Evolutionary conservation across 1,140 invertebrate genomes (phyloP).

Genomic region (Coenobita brevimanus): DNA sequence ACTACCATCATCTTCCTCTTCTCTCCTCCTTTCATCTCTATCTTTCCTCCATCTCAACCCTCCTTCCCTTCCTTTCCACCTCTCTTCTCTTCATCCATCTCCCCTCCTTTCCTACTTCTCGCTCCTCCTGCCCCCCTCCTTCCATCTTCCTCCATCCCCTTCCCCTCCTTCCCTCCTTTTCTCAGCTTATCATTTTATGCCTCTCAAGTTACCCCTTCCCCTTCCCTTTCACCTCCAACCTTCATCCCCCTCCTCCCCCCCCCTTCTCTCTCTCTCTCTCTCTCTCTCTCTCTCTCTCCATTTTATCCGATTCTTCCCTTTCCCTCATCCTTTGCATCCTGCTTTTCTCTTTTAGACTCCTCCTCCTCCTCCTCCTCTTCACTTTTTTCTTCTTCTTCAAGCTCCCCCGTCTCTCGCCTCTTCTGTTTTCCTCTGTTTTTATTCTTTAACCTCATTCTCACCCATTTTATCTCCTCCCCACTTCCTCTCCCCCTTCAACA

Average conservation of each 20-base stretch:
- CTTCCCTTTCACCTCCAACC: not conserved
- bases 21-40: not conserved
- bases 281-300: conserved; percentile 21
- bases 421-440: too few relatives aligned
- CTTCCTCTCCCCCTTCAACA: too few relatives aligned
- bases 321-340: not conserved
- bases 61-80: not conserved
- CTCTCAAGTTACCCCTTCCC: not conserved
- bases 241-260: not conserved
- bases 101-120: not conserved
- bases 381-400: not conserved
- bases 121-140: not conserved
- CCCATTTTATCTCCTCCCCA: too few relatives aligned
- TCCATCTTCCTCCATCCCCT: not conserved
- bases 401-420: too few relatives aligned
- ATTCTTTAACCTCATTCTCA: too few relatives aligned
- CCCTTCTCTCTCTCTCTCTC: conserved; percentile 9
- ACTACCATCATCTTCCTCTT: too few relatives aligned
- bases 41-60: not conserved
- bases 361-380: not conserved
- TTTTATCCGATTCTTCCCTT: too few relatives aligned
- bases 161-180: not conserved
- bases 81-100: conserved; percentile 1
- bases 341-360: not conserved
- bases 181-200: not conserved